phyloP scores from a whole-genome alignment of 2,888 invertebrate genomes.

The Stenoptilia bipunctidactyla region DNA sequence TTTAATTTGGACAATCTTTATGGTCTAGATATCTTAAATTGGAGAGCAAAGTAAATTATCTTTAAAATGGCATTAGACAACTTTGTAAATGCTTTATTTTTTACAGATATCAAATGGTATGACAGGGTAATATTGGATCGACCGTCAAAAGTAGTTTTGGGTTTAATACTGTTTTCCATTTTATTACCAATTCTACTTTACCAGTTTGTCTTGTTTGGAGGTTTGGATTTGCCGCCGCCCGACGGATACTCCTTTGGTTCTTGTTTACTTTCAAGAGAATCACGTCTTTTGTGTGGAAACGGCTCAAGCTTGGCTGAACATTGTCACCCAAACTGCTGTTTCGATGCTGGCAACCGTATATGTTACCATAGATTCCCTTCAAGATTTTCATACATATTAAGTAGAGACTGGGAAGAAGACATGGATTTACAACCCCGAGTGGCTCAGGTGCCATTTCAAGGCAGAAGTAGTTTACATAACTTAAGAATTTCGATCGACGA shows the following conservation, averaged over 20 bases:
- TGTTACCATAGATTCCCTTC: slow-evolving; percentile 70
- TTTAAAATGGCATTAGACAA: too few relatives aligned
- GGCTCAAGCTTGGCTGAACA: slow-evolving; percentile 29
- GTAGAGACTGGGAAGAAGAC: slow-evolving; percentile 39
- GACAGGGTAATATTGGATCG: slow-evolving; percentile 44
- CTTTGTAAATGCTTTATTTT: too few relatives aligned
- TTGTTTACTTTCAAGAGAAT: slow-evolving; percentile 34
- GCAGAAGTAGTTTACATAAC: slow-evolving; percentile 26
- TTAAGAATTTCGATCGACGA: slow-evolving; percentile 46
- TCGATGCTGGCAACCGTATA: slow-evolving; percentile 37
- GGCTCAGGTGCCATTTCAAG: slow-evolving; percentile 35
- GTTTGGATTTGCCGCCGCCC: slow-evolving; percentile 28
- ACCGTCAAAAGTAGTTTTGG: slow-evolving; percentile 33
- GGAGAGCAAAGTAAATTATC: too few relatives aligned
- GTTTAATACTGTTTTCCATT: slow-evolving; percentile 27
- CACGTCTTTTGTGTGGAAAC: slow-evolving; percentile 45
- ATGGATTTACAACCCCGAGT: slow-evolving; percentile 35
- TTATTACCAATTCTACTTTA: slow-evolving; percentile 41
- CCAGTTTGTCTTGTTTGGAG: slow-evolving; percentile 31
- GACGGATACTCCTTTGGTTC: slow-evolving; percentile 54
- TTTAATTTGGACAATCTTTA: too few relatives aligned
- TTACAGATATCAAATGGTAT: slow-evolving; percentile 54
- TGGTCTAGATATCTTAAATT: too few relatives aligned
- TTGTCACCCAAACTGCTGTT: slow-evolving; percentile 65
- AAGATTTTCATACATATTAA: slow-evolving; percentile 52